These are phyloP conservation scores for Frankliniella intonsa DNA, from an alignment of 2,888 invertebrate species.

Conservation along the genomic window DNA sequence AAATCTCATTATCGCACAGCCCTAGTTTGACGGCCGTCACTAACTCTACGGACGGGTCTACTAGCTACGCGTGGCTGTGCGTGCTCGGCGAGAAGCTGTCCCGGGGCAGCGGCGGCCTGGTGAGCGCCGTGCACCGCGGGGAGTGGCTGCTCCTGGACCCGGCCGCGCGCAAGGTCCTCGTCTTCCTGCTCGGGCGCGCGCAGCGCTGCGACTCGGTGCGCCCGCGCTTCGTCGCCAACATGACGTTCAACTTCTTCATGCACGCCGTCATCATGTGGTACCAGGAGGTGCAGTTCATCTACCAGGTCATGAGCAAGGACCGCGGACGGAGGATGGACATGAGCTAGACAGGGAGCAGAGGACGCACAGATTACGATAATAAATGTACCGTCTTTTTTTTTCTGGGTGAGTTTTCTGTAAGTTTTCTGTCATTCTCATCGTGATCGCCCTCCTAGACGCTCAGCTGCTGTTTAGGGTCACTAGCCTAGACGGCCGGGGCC, in stretches of 20 bases:
- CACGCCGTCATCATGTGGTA: conserved; percentile 10
- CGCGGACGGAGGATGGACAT: background rate
- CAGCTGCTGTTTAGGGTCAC: no score
- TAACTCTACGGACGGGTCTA: no score
- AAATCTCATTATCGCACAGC: no score
- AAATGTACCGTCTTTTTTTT: no score
- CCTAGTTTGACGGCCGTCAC: no score
- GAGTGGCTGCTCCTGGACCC: background rate
- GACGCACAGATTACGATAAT: no score
- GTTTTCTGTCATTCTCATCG: no score
- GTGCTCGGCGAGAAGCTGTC: conserved; percentile 11
- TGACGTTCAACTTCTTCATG: conserved; percentile 17
- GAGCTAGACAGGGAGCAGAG: no score
- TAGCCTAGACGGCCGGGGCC: no score
- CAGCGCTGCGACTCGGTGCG: conserved; percentile 11
- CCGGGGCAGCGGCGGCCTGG: background rate
- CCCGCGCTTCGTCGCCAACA: conserved; percentile 4
- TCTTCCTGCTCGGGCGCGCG: background rate
- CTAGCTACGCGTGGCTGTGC: conserved; percentile 20
- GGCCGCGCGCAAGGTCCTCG: background rate
- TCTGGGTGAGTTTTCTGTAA: no score
- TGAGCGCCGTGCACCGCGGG: conserved; percentile 6
- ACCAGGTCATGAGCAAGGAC: background rate
- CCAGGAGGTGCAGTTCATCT: conserved; percentile 6
- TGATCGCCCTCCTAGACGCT: no score